Conservation (phyloP, 1,140 invertebrate genomes). For the Calephelis virginiensis region DNA sequence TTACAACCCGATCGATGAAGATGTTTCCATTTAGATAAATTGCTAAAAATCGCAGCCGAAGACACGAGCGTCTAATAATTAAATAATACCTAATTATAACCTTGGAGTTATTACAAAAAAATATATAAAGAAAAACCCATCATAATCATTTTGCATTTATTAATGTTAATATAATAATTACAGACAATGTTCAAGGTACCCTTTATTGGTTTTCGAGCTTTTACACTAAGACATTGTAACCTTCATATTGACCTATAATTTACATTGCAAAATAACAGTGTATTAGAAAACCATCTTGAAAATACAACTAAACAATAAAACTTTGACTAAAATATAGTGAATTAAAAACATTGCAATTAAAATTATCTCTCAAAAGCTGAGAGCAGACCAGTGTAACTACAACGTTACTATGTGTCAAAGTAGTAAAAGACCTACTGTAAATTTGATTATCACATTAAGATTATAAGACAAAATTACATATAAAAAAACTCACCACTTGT, state of each 20-base stretch:
- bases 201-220: conserved; percentile 77
- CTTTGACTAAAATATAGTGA: conserved; percentile 72
- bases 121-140: conserved; percentile 39
- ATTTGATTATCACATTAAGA: too few relatives aligned
- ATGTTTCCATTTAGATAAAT: too few relatives aligned
- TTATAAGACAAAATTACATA: too few relatives aligned
- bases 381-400: neutral
- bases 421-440: too few relatives aligned
- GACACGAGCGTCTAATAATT: too few relatives aligned
- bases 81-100: too few relatives aligned
- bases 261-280: conserved; percentile 73
- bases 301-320: conserved; percentile 65
- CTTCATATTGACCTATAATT: conserved; percentile 67
- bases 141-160: conserved; percentile 66
- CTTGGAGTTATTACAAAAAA: neutral
- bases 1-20: too few relatives aligned
- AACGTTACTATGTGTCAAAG: too few relatives aligned
- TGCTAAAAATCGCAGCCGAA: too few relatives aligned
- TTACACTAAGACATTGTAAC: conserved; percentile 74
- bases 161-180: conserved; percentile 77
- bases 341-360: conserved; percentile 70
- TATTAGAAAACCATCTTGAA: conserved; percentile 54
- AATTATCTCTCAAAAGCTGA: conserved; percentile 30
- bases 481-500: too few relatives aligned
- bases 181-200: conserved; percentile 79